These are phyloP conservation scores for Bos javanicus DNA, from an alignment of 2,113 vertebrate species.

Conservation along the genomic window DNA sequence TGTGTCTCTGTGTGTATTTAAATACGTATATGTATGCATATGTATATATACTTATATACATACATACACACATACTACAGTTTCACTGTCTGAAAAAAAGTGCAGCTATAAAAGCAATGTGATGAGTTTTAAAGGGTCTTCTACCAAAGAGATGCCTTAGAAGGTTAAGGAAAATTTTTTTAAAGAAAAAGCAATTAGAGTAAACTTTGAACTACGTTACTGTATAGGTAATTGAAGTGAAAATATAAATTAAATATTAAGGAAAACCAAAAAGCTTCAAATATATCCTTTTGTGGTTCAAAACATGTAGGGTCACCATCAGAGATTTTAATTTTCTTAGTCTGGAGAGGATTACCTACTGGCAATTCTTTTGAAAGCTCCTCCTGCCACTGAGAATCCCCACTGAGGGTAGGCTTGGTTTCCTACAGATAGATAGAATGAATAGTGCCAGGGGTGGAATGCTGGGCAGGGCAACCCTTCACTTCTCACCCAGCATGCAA, in stretches of 20 bases:
- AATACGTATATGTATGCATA: accelerated
- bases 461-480: neutral
- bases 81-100: neutral
- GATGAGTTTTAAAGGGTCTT: neutral
- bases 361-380: neutral
- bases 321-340: neutral
- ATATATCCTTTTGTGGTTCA: neutral
- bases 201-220: neutral
- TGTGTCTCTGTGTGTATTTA: neutral
- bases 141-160: neutral
- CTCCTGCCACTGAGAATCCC: neutral
- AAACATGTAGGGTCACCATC: neutral
- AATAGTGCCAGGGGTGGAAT: neutral
- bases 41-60: neutral
- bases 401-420: neutral
- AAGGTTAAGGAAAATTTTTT: neutral
- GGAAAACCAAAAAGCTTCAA: neutral
- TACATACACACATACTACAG: neutral
- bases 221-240: neutral
- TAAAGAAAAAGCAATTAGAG: neutral
- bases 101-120: neutral
- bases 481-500: neutral
- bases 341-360: neutral
- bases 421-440: neutral
- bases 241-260: neutral